Evolutionary conservation across 2,113 vertebrate genomes (phyloP).

Genomic region (Procavia capensis): DNA sequence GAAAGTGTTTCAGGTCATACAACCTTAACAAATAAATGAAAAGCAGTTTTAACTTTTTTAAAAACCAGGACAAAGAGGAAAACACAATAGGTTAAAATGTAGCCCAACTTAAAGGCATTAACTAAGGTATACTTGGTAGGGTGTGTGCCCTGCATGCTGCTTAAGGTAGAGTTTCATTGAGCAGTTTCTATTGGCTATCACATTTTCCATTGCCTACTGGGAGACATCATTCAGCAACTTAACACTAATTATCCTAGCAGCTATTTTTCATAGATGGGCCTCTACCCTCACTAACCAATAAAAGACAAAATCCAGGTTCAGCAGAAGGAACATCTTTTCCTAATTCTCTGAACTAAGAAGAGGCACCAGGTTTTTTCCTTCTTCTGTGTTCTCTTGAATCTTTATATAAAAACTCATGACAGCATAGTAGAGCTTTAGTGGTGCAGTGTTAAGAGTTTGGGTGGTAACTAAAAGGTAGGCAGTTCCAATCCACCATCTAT

Average conservation of each 20-base stretch:
- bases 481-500: no score
- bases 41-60: neutral
- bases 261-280: no score
- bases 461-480: no score
- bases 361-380: neutral
- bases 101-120: no score
- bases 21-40: neutral
- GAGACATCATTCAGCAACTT: no score
- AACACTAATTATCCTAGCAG: no score
- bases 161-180: no score
- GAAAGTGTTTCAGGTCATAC: neutral
- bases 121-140: no score
- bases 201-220: no score
- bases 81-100: neutral
- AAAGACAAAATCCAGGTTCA: neutral
- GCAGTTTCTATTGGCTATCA: no score
- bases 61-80: neutral
- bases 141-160: no score
- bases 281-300: neutral
- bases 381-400: neutral
- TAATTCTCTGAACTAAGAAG: neutral
- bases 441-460: no score
- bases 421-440: neutral
- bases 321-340: neutral
- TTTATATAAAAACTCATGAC: neutral